Evolutionary conservation across 2,113 vertebrate species (phyloP), one percentile per base, ranked within the genome.

Genomic region (Dicerorhinus sumatrensis): DNA sequence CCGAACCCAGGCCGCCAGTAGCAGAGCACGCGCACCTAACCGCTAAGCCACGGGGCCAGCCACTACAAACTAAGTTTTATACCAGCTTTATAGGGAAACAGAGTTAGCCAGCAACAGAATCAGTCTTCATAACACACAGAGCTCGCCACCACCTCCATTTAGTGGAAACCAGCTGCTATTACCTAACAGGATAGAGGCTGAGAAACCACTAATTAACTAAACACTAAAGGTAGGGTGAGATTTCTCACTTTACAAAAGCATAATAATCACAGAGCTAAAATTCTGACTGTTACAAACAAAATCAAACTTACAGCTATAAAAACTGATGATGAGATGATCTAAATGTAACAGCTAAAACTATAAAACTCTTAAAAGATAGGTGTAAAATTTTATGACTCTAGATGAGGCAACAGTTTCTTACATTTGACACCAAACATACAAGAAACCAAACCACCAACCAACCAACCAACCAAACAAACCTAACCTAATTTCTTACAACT

Each of bases 121-220:
- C 21, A 67, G 25, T 42, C 20, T 17, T 65, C 23, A 42, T 23
- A 54, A 27, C 72, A 56, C 1, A 25, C 29, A 75, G 5, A 70
- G 73, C 36, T 72, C n/a, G 20, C n/a, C 48, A 80, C 27, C 63
- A 65, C 42, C 65, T 42, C 93, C 95, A 95, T n/a, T 87, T 97
- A 92, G 91, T 91, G 96, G 93, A 87, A 60, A 77, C 10, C 25
- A 73, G 58, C 1, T 36, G 91, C 69, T 83, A 96, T 58, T 73
- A 79, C 86, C 27, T 33, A 60, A 33, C 6, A 58, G 54, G n/a
- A 86, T 25, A 70, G 80, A 62, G 9, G 25, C 36, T 25, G 33
- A 51, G 18, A 87, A 89, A 58, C 13, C 6, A 56, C 20, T 31
- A 58, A 54, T 14, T 39, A 51, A 36, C 31, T 46, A 29, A 75